These are phyloP conservation scores for Hanleya hanleyi DNA, from an alignment of 2,888 invertebrate genomes.

Conservation along the genomic window DNA sequence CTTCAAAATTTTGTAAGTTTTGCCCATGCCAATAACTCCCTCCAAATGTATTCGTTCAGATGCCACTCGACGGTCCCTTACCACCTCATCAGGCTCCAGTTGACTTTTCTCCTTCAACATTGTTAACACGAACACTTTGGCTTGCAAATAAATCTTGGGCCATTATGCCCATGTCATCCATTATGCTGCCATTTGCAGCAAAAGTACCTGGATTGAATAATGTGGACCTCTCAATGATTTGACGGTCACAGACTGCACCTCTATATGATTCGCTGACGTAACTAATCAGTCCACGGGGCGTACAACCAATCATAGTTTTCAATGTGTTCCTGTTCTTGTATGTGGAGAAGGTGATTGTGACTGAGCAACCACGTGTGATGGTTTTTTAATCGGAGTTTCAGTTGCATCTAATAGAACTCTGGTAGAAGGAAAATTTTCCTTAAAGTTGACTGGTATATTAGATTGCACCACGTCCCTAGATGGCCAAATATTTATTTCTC, in stretches of 20 bases:
- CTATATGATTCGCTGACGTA: slow-evolving; percentile 33
- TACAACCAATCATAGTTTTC: slow-evolving; percentile 41
- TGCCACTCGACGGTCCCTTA: not conserved
- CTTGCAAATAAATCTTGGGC: slow-evolving; percentile 41
- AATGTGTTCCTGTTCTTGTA: slow-evolving; percentile 46
- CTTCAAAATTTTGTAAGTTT: slow-evolving; percentile 13
- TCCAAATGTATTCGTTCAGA: slow-evolving; percentile 24
- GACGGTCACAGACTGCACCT: slow-evolving; percentile 36
- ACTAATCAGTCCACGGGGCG: slow-evolving; percentile 15
- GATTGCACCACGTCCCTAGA: slow-evolving; percentile 17
- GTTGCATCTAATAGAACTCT: slow-evolving; percentile 45
- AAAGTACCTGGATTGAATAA: slow-evolving; percentile 19
- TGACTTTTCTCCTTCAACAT: slow-evolving; percentile 39
- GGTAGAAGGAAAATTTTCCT: slow-evolving; percentile 35
- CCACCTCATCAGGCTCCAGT: slow-evolving; percentile 33
- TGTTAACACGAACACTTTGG: slow-evolving; percentile 29
- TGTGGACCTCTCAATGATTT: slow-evolving; percentile 35
- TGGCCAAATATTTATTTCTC: slow-evolving; percentile 41
- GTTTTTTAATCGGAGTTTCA: slow-evolving; percentile 41
- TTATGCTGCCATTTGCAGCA: slow-evolving; percentile 26
- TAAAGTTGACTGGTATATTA: slow-evolving; percentile 39
- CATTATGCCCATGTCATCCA: slow-evolving; percentile 43
- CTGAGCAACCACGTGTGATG: slow-evolving; percentile 22
- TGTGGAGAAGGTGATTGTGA: slow-evolving; percentile 35
- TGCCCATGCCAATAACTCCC: slow-evolving; percentile 29